Conservation (phyloP, 2,888 invertebrate genomes). For the Bugulina stolonifera region DNA sequence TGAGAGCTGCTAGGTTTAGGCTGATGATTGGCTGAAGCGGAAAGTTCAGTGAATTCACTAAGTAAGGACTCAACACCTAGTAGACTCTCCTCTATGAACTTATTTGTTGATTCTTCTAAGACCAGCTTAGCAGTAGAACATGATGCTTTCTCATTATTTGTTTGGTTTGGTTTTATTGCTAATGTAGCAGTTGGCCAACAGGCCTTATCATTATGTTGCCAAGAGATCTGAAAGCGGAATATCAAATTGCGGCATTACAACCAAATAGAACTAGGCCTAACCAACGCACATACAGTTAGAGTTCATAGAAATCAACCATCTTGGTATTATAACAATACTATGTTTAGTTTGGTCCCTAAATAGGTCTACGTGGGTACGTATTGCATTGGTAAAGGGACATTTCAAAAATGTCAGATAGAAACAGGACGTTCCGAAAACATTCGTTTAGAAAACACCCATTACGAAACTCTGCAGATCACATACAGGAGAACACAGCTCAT, state of each 20-base stretch:
- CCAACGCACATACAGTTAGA: no score
- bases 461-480: no score
- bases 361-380: no score
- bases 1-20: background rate
- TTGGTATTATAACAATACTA: no score
- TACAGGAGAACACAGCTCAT: no score
- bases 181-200: conserved; percentile 8
- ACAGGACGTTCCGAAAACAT: no score
- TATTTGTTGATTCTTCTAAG: background rate
- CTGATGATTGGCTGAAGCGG: background rate
- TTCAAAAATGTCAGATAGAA: no score
- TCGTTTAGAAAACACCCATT: no score
- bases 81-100: background rate
- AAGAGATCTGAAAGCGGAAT: background rate
- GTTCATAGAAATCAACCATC: no score
- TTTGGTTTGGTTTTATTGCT: conserved; percentile 15
- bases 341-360: no score
- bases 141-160: background rate
- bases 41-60: background rate
- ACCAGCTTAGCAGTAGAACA: background rate
- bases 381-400: no score
- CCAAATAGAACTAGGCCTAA: no score
- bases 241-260: background rate
- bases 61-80: background rate
- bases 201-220: background rate